Evolutionary conservation across 1,140 invertebrate genomes (phyloP), one percentile per base, ranked within the genome.

Genomic region (Asbolus verrucosus): DNA sequence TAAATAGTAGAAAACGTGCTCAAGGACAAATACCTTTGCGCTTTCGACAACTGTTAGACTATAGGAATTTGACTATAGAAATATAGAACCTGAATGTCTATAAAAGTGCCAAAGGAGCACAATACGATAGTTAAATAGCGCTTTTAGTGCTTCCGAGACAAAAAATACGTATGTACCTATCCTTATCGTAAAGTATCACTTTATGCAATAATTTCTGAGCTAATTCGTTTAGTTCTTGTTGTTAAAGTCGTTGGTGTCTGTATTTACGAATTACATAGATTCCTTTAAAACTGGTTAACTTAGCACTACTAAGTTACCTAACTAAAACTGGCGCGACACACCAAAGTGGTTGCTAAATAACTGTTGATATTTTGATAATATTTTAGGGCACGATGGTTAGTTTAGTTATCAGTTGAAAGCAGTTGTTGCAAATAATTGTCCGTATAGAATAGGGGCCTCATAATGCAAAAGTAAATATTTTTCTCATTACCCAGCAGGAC

Each of bases 11-110:
- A 27, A n/a, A 54, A 54, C 46, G 21, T 54, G 46, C 46, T 54
- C 46, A 54, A 54, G 46, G 46, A 54, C 21, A 30, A 54, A 21
- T 54, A 54, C 46, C 46, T 54, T 54, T 13, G 46, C 46, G 46
- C 46, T 54, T 54, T 27, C 11, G 46, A 27, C 8, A 21, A 54
- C 19, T 14, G 21, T 54, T 54, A 50, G 2, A 54, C 11, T 11
- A 5, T 54, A 54, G 19, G 18, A 30, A 15, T 54, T 19, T 54
- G 14, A 36, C 11, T 36, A 36, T 36, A 36, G 24, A 27, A 27
- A 4, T 8, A 27, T 27, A 27, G 3, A 3, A 27, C 3, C 4
- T 5, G 27, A 5, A 4, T 4, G 27, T 30, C 4, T 30, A 30
- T 30, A 30, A 30, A 8, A 19, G 41, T 46, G 41, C 41, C 41